Conservation (phyloP, 2,797 vertebrate genomes). For the Manis crassicaudata region DNA sequence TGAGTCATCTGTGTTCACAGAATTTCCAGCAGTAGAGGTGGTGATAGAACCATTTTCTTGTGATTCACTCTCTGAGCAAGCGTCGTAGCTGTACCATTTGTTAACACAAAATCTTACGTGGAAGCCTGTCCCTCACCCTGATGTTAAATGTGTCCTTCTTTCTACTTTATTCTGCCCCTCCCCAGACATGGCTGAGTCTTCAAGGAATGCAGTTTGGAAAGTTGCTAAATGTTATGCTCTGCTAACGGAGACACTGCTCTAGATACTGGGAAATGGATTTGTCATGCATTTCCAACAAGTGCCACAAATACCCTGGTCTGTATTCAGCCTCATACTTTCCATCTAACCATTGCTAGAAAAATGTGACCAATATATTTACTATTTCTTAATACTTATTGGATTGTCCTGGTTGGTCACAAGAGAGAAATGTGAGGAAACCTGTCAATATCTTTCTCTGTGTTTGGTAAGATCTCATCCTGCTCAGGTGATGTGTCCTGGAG, state of each 20-base stretch:
- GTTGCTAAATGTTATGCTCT: background rate
- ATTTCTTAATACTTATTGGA: background rate
- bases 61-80: background rate
- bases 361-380: background rate
- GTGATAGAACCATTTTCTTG: background rate
- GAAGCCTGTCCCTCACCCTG: background rate
- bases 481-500: background rate
- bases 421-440: background rate
- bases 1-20: background rate
- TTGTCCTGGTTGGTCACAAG: background rate
- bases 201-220: background rate
- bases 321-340: background rate
- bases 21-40: background rate
- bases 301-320: background rate
- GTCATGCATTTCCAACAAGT: background rate
- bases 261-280: background rate
- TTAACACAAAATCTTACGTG: background rate
- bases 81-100: background rate
- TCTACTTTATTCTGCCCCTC: background rate
- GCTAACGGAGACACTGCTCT: background rate
- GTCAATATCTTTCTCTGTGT: background rate
- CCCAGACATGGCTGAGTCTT: background rate
- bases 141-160: background rate
- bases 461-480: background rate
- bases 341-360: background rate